These are phyloP conservation scores for Istiophorus platypterus DNA, from an alignment of 2,113 vertebrate species.

Conservation along the genomic window DNA sequence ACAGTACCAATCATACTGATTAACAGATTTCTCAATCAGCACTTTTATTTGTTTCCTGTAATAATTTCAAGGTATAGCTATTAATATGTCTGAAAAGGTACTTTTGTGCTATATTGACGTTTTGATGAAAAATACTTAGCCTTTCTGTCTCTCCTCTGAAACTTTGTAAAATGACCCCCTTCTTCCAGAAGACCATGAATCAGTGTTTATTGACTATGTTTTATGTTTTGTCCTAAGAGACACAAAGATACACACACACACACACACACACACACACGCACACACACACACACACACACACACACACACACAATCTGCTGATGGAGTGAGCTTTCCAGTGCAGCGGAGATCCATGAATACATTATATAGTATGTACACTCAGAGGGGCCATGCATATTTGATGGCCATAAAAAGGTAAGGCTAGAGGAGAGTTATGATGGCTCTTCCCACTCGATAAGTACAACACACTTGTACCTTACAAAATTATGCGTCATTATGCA, in stretches of 20 bases:
- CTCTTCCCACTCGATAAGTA: slow-evolving; percentile 17
- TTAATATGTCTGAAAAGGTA: background rate
- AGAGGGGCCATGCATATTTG: slow-evolving; percentile 77
- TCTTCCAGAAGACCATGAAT: slow-evolving; percentile 48
- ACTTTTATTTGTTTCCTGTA: background rate
- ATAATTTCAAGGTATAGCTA: background rate
- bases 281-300: slow-evolving; percentile 25
- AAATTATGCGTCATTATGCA: slow-evolving; percentile 11
- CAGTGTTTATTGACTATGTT: slow-evolving; percentile 71
- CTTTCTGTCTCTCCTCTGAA: slow-evolving; percentile 1
- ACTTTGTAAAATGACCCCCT: slow-evolving; percentile 22
- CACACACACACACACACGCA: background rate
- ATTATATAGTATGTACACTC: slow-evolving; percentile 60
- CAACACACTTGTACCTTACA: slow-evolving; percentile 8
- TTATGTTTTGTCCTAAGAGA: slow-evolving; percentile 43
- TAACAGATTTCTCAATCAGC: too few relatives aligned
- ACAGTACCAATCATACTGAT: too few relatives aligned
- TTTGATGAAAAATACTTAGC: background rate
- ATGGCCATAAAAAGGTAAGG: slow-evolving; percentile 72
- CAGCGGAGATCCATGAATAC: slow-evolving; percentile 67
- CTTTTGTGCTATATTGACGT: background rate
- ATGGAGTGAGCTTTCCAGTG: slow-evolving; percentile 60
- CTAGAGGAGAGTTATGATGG: slow-evolving; percentile 28
- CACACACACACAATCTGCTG: slow-evolving; percentile 70
- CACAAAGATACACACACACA: slow-evolving; percentile 34